A percentile compares a stretch with the other conserved stretches of the same genome.
phyloP scores from a whole-genome alignment of 2,113 vertebrate species.

The Picathartes gymnocephalus region DNA sequence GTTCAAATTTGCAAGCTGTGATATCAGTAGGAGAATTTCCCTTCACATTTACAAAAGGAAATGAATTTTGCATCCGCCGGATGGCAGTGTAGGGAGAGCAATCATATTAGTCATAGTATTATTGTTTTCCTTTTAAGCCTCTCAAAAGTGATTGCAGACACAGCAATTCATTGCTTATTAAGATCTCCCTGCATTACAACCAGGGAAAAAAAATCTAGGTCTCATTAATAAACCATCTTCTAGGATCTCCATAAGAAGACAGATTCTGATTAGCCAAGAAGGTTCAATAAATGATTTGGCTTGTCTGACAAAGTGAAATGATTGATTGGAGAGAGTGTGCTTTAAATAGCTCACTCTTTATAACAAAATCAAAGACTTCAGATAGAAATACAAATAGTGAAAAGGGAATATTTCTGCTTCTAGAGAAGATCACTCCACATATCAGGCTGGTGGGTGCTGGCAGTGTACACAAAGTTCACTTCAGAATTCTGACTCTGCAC shows the following conservation, averaged over 20 bases:
- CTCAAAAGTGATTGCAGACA: slow-evolving; percentile 46
- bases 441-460: background rate
- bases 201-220: background rate
- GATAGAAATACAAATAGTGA: background rate
- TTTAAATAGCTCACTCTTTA: background rate
- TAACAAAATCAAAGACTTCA: background rate
- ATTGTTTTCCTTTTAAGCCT: slow-evolving; percentile 40
- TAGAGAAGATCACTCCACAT: background rate
- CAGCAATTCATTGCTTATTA: slow-evolving; percentile 53
- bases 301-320: background rate
- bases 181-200: slow-evolving; percentile 16
- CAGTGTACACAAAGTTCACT: background rate
- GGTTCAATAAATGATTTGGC: background rate
- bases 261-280: background rate
- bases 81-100: slow-evolving; percentile 56
- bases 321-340: background rate
- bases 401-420: background rate
- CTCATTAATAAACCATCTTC: slow-evolving; percentile 52
- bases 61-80: slow-evolving; percentile 30
- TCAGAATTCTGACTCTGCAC: background rate
- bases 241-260: background rate
- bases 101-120: background rate
- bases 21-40: slow-evolving; percentile 22
- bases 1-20: background rate
- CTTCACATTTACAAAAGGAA: background rate